Evolutionary conservation across 2,113 vertebrate genomes (phyloP), one percentile per base, ranked within the genome.

Genomic region (Numenius arquata): DNA sequence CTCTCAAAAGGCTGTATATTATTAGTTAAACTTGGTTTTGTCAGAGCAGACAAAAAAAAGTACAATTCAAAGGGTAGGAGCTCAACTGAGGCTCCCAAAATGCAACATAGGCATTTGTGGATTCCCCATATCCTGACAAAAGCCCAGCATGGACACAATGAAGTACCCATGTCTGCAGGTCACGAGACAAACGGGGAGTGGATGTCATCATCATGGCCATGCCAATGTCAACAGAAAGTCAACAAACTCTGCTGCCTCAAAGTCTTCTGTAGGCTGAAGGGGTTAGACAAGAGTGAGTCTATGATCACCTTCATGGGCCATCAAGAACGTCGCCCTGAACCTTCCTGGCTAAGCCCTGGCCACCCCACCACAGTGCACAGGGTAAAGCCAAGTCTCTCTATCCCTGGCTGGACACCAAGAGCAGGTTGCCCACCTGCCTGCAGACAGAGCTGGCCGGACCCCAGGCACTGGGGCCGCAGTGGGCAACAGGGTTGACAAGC

Each of bases 301-400:
- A 1, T 0, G 4, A 22, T 19, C 48, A 22, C 56, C 41, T 6
- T 6, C n/a, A 11, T 0, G 12, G 41, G 10, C 29, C 43, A n/a
- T n/a, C 1, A 2, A 30, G 47, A 67, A 18, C 2, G 2, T 19
- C 22, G 8, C 18, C 38, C 20, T 9, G 14, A 26, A 32, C 4
- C 47, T 6, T 55, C n/a, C 58, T 15, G 20, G 45, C 7, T 32
- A 4, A 71, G 71, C 7, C 40, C 32, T 2, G 12, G 74, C 68
- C 53, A 36, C 40, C 10, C 26, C 30, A 48, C 12, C 4, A 4
- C 1, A 5, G 34, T 6, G 23, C 27, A 12, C 0, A 3, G 22
- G n/a, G 53, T 29, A 43, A 21, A 38, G 36, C 8, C 17, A 52
- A 40, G 15, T 6, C 8, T 72, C 45, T 53, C 21, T 45, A 23